Base-by-base conservation (phyloP, 2,888 invertebrate genomes). In the Bellardia bayeri region DNA sequence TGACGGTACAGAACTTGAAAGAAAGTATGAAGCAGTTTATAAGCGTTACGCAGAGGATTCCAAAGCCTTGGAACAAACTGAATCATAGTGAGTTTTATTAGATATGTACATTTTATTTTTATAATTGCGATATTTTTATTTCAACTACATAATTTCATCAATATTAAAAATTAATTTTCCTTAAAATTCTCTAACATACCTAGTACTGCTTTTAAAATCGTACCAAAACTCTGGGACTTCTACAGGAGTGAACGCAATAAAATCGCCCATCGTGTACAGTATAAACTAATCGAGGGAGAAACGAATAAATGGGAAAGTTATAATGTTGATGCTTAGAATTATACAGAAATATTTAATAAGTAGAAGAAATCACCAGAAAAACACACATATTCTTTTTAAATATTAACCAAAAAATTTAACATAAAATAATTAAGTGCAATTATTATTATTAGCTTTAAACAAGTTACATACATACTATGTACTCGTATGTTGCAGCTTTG, bases 211-310 rank as follows among this genome's bases (percentile, higher is more conserved):
- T 92, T 93, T 42, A 91, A 91, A 78, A 90, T 93, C n/a, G 66
- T 90, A 13, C 90, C 93, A 1, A 89, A 90, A 45, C 87, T 89
- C 23, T 92, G 93, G 90, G 94, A 93, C 63, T 93, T 93, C 75
- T 91, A 93, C n/a, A 92, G 91, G 56, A 89, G 90, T 4, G 90
- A 90, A 45, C 9, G 66, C 2, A 86, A 89, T 11, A 84, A 90
- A 74, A 91, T 93, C 23, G 92, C 92, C n/a, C 94, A 93, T 89
- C 91, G 93, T 16, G 85, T 93, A 11, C 91, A 92, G 66, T 93
- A 93, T 82, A 90, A 91, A 4, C 88, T 76, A 82, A 51, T 80
- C 56, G 64, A 66, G 7, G 16, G 82, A 11, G 79, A 82, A 13
- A 58, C 80, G 13, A 42, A 74, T 64, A 89, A 86, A 54, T 93